Base-by-base conservation (phyloP, 2,797 vertebrate species). In the Ibycter americanus region DNA sequence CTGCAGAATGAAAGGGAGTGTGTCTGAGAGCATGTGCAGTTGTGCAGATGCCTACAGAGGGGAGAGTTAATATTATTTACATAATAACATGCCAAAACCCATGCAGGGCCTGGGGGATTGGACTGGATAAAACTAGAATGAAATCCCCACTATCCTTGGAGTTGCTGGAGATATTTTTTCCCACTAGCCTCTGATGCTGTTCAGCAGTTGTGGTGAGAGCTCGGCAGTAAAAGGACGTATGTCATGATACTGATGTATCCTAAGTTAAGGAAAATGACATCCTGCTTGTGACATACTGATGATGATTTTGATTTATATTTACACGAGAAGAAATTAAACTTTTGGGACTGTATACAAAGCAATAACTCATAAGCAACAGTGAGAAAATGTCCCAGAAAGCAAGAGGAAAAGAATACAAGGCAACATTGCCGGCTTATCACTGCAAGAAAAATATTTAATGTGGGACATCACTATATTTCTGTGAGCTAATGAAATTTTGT, bases 21-120 rank as follows among this genome's bases (percentile, higher is more conserved):
- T 59, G 38, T 20, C 51, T 19, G 70, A 14, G 46, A 59, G 32
- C 27, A 4, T 3, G 40, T n/a, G 62, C 49, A 15, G 42, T 36
- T 8, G 4, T 29, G 42, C 63, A 46, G 31, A 38, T 15, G 66
- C 46, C 58, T 65, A 8, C 29, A 5, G 72, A 78, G 2, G 47
- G 38, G 15, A 58, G 17, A 62, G 68, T 51, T 66, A 46, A 58
- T 58, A 70, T 83, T 93, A 92, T 92, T 90, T 89, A 52, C 52
- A 8, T 51, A 51, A 78, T 46, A 92, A 78, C 70, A 25, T 67
- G 65, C 73, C 87, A 71, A 82, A 90, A 78, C 32, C 55, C 85
- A 52, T 1, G 1, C 3, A 23, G 70, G 74, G 14, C 58, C 76
- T 73, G 51, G 22, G 18, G 58, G 38, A 52, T 15, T 3, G 9